Percentiles rank a stretch among this genome's conserved stretches.
phyloP scores from a whole-genome alignment of 2,113 vertebrate genomes.

The Paracanthobrama guichenoti region DNA sequence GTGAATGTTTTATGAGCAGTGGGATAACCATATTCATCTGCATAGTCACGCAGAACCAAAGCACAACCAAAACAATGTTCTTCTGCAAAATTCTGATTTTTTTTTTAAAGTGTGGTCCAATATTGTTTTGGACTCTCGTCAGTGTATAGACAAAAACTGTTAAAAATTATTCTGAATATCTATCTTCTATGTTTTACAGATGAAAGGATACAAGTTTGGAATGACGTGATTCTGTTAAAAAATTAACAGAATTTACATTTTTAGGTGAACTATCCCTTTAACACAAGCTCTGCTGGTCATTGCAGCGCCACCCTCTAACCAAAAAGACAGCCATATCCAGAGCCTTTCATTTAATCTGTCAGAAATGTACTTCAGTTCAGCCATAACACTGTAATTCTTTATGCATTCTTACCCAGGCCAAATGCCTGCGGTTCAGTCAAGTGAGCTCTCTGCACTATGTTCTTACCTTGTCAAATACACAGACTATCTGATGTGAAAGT shows the following conservation, averaged over 20 bases:
- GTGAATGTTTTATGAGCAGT: too few relatives aligned
- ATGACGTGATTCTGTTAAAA: too few relatives aligned
- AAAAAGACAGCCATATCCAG: not conserved
- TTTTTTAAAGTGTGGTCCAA: not conserved
- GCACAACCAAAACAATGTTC: too few relatives aligned
- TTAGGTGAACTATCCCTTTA: not conserved
- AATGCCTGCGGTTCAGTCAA: conserved; percentile 4
- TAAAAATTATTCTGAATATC: too few relatives aligned
- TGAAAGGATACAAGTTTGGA: not conserved
- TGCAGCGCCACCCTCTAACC: not conserved
- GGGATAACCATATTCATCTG: too few relatives aligned
- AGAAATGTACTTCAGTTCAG: not conserved
- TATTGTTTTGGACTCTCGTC: not conserved
- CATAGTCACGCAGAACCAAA: too few relatives aligned
- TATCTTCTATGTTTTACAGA: not conserved
- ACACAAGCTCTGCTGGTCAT: not conserved
- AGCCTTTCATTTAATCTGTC: not conserved
- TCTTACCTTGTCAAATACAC: conserved; percentile 7
- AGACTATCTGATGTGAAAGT: conserved; percentile 24
- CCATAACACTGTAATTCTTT: conserved; percentile 8
- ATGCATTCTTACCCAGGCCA: not conserved
- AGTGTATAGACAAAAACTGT: not conserved
- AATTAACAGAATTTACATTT: not conserved
- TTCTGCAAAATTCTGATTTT: too few relatives aligned
- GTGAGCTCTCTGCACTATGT: not conserved